Evolutionary conservation across 2,888 invertebrate genomes (phyloP).

Genomic region (Caenorhabditis macrosperma): DNA sequence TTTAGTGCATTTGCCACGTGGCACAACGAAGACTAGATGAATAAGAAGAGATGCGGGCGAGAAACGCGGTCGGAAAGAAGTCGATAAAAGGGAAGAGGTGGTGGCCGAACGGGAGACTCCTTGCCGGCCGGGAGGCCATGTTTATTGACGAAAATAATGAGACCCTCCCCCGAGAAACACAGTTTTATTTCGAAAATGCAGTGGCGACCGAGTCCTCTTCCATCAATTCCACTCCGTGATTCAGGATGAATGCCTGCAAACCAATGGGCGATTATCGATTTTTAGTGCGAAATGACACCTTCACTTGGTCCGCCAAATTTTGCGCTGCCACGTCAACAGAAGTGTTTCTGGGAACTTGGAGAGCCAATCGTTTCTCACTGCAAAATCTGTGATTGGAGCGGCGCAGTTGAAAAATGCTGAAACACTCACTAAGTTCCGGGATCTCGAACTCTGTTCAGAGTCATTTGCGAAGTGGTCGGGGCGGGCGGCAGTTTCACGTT

Average conservation of each 20-base stretch:
- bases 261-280: background rate
- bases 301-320: slow-evolving; percentile 48
- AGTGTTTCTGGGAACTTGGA: slow-evolving; percentile 26
- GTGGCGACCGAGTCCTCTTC: slow-evolving; percentile 28
- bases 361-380: slow-evolving; percentile 30
- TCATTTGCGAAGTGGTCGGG: slow-evolving; percentile 50
- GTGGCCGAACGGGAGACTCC: slow-evolving; percentile 23
- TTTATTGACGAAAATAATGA: slow-evolving; percentile 8
- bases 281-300: too few relatives aligned
- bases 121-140: slow-evolving; percentile 8
- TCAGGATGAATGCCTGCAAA: slow-evolving; percentile 33
- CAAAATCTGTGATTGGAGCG: background rate
- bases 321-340: slow-evolving; percentile 39
- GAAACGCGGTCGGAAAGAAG: slow-evolving; percentile 4
- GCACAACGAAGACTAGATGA: background rate
- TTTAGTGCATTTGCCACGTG: background rate
- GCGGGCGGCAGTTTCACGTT: slow-evolving; percentile 33
- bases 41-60: slow-evolving; percentile 7
- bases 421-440: slow-evolving; percentile 30
- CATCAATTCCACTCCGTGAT: slow-evolving; percentile 32
- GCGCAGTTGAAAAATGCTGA: background rate
- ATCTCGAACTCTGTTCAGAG: slow-evolving; percentile 42
- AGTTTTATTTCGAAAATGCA: slow-evolving; percentile 26
- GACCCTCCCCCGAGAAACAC: background rate
- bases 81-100: slow-evolving; percentile 42